phyloP scores from a whole-genome alignment of 1,140 invertebrate species.

The Aphaenogaster ashmeadi region DNA sequence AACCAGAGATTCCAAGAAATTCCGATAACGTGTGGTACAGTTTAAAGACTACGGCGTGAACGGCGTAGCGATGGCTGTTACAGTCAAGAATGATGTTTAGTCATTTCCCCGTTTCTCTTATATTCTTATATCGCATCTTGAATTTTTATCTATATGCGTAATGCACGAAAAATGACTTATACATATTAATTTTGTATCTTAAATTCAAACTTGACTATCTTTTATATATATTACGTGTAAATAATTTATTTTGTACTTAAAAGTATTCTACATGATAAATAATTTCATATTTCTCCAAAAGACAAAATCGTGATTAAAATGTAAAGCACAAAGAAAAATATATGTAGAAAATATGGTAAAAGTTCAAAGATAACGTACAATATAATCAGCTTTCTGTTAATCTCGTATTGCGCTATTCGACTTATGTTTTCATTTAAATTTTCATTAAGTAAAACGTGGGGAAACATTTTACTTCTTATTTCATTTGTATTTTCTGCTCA shows the following conservation, averaged over 20 bases:
- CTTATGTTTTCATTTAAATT: conserved; percentile 40
- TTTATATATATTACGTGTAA: not conserved
- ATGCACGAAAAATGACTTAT: not conserved
- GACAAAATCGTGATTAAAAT: not conserved
- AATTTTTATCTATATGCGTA: not conserved
- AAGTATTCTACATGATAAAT: not conserved
- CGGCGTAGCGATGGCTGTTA: not conserved
- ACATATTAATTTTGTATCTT: not conserved
- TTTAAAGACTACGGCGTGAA: conserved; percentile 49
- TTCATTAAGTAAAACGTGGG: not conserved
- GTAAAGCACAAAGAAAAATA: not conserved
- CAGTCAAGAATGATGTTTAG: not conserved
- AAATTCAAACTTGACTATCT: not conserved
- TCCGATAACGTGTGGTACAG: conserved; percentile 67
- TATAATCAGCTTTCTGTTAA: conserved; percentile 16
- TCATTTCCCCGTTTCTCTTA: not conserved
- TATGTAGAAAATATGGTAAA: not conserved
- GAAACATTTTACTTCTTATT: not conserved
- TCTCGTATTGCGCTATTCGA: not conserved
- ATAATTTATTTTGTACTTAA: not conserved
- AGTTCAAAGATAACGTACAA: conserved; percentile 6
- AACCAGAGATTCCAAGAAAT: conserved; percentile 74
- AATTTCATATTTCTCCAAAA: conserved; percentile 4
- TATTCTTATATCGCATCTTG: not conserved
- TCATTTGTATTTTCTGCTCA: conserved; percentile 43